Conservation (phyloP, 2,888 invertebrate species). For the Zaprionus bogoriensis region DNA sequence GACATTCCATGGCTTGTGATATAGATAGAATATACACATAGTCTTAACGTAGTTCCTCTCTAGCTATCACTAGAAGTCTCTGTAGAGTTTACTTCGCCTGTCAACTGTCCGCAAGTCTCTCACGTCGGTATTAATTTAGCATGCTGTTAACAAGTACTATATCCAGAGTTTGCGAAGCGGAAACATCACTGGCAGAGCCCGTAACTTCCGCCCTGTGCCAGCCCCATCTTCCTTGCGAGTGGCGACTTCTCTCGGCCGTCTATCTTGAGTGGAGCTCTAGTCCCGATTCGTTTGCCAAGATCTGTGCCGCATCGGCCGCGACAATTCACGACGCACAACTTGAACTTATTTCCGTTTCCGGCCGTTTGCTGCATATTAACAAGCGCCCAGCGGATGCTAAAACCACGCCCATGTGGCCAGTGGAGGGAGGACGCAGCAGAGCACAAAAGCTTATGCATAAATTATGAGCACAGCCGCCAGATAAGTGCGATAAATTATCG, state of each 20-base stretch:
- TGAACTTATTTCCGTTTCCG: slow-evolving; percentile 72
- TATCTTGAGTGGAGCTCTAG: slow-evolving; percentile 9
- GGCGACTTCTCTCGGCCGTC: background rate
- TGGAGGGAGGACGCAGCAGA: background rate
- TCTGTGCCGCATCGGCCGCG: slow-evolving; percentile 45
- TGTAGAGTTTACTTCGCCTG: too few species aligned
- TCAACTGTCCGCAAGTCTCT: background rate
- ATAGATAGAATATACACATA: too few species aligned
- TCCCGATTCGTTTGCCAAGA: slow-evolving; percentile 45
- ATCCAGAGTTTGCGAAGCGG: slow-evolving; percentile 35
- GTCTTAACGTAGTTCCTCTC: too few species aligned
- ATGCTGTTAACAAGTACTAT: slow-evolving; percentile 16
- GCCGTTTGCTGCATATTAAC: slow-evolving; percentile 61
- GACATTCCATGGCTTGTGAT: too few species aligned
- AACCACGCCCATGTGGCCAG: slow-evolving; percentile 28
- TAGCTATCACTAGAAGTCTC: too few species aligned
- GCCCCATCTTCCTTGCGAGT: background rate
- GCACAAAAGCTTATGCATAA: slow-evolving; percentile 68
- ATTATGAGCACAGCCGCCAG: slow-evolving; percentile 65
- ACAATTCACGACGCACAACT: slow-evolving; percentile 46
- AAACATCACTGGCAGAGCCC: slow-evolving; percentile 41
- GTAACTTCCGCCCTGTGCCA: slow-evolving; percentile 31
- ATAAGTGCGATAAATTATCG: slow-evolving; percentile 78
- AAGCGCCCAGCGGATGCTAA: slow-evolving; percentile 23
- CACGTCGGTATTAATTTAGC: slow-evolving; percentile 23